Percentiles rank a stretch among this genome's conserved stretches.
Conservation (phyloP, 2,113 vertebrate species). For the Megatriorchis doriae region DNA sequence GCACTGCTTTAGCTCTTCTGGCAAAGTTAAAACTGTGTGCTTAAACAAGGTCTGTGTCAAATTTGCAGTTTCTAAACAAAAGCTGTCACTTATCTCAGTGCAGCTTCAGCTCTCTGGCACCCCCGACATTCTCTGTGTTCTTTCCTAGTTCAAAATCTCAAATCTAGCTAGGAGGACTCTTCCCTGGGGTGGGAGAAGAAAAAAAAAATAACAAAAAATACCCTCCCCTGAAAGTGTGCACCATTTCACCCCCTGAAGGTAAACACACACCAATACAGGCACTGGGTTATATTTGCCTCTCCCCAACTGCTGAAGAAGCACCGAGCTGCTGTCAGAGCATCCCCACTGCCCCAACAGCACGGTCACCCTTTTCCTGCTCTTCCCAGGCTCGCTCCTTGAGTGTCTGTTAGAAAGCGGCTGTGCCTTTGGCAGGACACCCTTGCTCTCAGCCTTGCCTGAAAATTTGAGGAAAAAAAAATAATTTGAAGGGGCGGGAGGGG, state of each 20-base stretch:
- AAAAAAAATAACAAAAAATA: neutral
- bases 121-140: neutral
- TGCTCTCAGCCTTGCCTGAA: rapidly evolving
- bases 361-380: neutral
- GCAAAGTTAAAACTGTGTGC: neutral
- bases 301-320: neutral
- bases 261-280: neutral
- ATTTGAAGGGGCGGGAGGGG: neutral
- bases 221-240: neutral
- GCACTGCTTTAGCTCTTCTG: neutral
- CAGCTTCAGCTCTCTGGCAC: neutral
- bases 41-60: constrained; percentile 17
- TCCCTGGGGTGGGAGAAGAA: neutral
- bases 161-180: neutral
- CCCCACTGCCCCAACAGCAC: neutral
- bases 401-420: rapidly evolving
- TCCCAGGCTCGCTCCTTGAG: rapidly evolving
- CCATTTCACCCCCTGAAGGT: neutral
- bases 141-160: neutral
- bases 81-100: constrained; percentile 7
- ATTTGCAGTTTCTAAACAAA: constrained; percentile 27
- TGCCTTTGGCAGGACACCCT: neutral
- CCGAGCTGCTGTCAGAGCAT: neutral
- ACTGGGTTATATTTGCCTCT: neutral
- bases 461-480: neutral